A percentile compares a stretch with the other conserved stretches of the same genome.
phyloP scores from a whole-genome alignment of 2,888 invertebrate species.

The Vandiemenella viatica region DNA sequence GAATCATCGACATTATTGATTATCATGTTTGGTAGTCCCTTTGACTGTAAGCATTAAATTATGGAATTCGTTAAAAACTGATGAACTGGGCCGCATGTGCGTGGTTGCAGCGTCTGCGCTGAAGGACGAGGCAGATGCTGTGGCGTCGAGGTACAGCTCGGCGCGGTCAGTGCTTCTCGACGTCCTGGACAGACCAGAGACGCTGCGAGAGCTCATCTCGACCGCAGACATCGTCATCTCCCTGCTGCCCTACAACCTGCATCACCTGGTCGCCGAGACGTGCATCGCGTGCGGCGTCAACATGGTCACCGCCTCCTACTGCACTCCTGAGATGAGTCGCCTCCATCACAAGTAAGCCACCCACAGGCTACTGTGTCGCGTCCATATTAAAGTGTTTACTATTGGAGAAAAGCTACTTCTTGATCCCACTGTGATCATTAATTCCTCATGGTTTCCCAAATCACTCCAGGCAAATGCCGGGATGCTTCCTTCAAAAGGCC shows the following conservation, averaged over 20 bases:
- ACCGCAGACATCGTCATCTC: constrained; percentile 68
- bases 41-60: too few relatives aligned
- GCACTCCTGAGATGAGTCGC: constrained; percentile 66
- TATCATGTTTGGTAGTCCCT: too few relatives aligned
- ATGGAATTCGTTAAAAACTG: too few relatives aligned
- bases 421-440: too few relatives aligned
- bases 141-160: constrained; percentile 62
- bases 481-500: too few relatives aligned
- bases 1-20: too few relatives aligned
- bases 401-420: too few relatives aligned
- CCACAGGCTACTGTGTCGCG: too few relatives aligned
- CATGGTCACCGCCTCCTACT: constrained; percentile 93
- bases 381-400: too few relatives aligned
- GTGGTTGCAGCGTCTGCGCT: constrained; percentile 57
- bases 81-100: too few relatives aligned
- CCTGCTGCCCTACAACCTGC: constrained; percentile 78
- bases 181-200: constrained; percentile 53
- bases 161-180: constrained; percentile 71
- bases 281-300: constrained; percentile 79
- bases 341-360: constrained; percentile 51
- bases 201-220: constrained; percentile 53
- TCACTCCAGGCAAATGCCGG: too few relatives aligned
- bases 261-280: constrained; percentile 68
- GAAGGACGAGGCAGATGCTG: constrained; percentile 73
- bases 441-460: too few relatives aligned